Percentiles rank a stretch among this genome's conserved stretches.
phyloP scores from a whole-genome alignment of 2,797 vertebrate genomes.

The Trichosurus vulpecula region DNA sequence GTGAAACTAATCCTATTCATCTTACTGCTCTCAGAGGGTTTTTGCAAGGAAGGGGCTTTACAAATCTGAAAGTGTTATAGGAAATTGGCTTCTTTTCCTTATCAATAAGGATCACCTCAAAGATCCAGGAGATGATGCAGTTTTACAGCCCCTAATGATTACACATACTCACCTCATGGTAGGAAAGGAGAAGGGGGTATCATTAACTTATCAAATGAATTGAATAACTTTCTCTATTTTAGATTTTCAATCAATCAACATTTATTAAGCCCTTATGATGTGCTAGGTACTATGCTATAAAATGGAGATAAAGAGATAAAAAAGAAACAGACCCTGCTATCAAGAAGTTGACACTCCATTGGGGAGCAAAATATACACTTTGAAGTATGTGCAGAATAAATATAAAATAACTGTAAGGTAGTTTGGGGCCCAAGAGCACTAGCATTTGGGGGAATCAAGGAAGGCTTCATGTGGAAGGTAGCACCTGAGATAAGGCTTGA shows the following conservation, averaged over 20 bases:
- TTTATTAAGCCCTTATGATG: neutral
- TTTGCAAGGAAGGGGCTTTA: neutral
- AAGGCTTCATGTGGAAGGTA: neutral
- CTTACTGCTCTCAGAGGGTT: neutral
- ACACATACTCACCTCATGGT: neutral
- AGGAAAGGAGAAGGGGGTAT: neutral
- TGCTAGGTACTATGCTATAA: neutral
- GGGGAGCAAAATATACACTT: neutral
- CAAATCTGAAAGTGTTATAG: neutral
- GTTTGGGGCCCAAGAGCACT: neutral
- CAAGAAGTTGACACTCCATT: neutral
- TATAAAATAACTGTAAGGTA: neutral
- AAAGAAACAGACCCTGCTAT: neutral
- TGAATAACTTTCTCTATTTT: neutral
- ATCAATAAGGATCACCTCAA: neutral
- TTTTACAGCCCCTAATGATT: neutral
- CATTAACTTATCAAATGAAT: neutral
- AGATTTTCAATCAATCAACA: neutral
- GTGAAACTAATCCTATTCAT: neutral
- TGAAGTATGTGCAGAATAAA: neutral
- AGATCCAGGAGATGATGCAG: neutral
- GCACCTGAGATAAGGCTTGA: neutral
- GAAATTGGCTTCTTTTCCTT: neutral
- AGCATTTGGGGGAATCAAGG: neutral
- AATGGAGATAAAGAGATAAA: neutral